A percentile compares a stretch with the other conserved stretches of the same genome.
Evolutionary conservation across 2,113 vertebrate genomes (phyloP).

Genomic region (Etia nguti): DNA sequence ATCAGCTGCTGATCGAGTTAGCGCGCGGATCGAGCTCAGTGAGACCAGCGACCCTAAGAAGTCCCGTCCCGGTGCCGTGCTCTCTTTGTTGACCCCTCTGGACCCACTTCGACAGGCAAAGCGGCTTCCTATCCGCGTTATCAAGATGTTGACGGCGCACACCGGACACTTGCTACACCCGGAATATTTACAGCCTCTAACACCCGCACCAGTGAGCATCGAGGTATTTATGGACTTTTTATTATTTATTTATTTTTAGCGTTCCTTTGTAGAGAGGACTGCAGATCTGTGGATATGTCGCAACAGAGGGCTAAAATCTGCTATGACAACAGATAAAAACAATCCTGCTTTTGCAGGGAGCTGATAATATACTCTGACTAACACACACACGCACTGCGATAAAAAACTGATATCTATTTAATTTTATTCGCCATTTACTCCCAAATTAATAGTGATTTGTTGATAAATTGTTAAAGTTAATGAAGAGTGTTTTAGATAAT

Average conservation of each 20-base stretch:
- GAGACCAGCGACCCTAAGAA: slow-evolving; percentile 1
- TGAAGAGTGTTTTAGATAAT: not conserved
- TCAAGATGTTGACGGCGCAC: slow-evolving; percentile 92
- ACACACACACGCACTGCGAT: not conserved
- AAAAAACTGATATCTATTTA: not conserved
- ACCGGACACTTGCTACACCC: slow-evolving; percentile 88
- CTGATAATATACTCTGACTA: not conserved
- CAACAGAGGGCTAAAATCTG: not conserved
- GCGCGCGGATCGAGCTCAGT: slow-evolving; percentile 39
- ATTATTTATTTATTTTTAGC: not conserved
- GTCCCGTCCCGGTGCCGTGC: slow-evolving; percentile 58
- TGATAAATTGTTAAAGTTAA: not conserved
- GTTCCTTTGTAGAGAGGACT: not conserved
- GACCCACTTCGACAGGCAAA: slow-evolving; percentile 85
- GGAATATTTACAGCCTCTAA: slow-evolving; percentile 91
- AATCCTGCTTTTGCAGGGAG: too few species aligned
- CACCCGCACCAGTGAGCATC: slow-evolving; percentile 88
- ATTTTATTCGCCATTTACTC: not conserved
- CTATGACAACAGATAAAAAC: not conserved
- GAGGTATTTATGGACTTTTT: slow-evolving; percentile 75
- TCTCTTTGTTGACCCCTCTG: slow-evolving; percentile 73
- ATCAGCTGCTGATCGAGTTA: slow-evolving; percentile 68
- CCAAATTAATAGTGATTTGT: not conserved
- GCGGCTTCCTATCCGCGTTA: slow-evolving; percentile 82
- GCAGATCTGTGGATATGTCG: not conserved